Conservation (phyloP, 2,113 vertebrate species). For the Lampris megalopsis region DNA sequence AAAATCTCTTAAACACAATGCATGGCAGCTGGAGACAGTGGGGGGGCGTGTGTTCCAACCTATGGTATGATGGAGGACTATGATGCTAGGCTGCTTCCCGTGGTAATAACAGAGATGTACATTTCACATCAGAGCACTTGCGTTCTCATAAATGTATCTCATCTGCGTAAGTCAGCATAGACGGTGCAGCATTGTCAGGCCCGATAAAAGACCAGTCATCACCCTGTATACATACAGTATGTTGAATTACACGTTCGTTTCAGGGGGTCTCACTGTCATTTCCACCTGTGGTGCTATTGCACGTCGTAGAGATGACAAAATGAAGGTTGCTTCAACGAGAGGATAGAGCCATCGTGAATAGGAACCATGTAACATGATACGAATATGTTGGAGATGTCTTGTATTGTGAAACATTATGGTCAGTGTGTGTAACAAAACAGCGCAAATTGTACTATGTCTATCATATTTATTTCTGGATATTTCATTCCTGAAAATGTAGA, state of each 20-base stretch:
- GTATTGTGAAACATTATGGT: too few species aligned
- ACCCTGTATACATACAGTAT: not conserved
- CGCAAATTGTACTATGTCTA: too few species aligned
- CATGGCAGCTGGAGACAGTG: too few species aligned
- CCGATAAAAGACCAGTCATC: not conserved
- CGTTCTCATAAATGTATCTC: not conserved
- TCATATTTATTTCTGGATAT: too few species aligned
- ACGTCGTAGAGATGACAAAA: not conserved
- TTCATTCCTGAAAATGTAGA: too few species aligned
- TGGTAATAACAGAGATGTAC: not conserved
- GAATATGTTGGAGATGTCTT: too few species aligned
- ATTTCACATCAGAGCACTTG: not conserved
- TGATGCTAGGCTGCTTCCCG: not conserved
- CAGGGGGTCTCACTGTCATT: not conserved
- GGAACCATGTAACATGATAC: too few species aligned
- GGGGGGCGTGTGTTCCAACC: too few species aligned
- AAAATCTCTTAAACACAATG: too few species aligned
- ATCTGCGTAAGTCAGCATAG: not conserved
- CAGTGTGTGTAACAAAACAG: not conserved
- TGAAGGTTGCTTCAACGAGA: not conserved
- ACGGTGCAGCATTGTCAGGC: constrained; percentile 9
- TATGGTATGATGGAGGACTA: not conserved
- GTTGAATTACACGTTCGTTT: not conserved
- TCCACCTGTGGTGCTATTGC: not conserved
- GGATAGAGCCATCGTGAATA: not conserved